Evolutionary conservation across 2,797 vertebrate species (phyloP).

Genomic region (Pyrocephalus nanus): DNA sequence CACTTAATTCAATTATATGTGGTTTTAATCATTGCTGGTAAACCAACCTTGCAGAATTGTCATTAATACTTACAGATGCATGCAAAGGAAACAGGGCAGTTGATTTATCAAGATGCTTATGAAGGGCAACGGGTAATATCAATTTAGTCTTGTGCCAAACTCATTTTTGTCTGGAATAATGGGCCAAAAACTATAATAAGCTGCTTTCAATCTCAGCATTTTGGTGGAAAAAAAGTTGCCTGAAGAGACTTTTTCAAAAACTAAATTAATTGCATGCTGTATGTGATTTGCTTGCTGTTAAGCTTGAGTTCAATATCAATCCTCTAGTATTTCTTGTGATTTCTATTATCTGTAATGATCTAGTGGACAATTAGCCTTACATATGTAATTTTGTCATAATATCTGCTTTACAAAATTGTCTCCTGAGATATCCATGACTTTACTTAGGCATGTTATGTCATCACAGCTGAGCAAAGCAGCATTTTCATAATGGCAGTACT

Average conservation of each 20-base stretch:
- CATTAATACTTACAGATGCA: not conserved
- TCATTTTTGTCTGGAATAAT: not conserved
- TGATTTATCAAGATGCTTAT: not conserved
- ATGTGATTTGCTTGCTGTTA: not conserved
- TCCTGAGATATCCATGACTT: not conserved
- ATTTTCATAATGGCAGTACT: not conserved
- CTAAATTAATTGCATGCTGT: not conserved
- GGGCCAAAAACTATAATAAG: not conserved
- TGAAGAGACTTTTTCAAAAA: not conserved
- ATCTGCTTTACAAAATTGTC: not conserved
- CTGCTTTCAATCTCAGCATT: not conserved
- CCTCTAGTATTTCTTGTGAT: conserved; percentile 6
- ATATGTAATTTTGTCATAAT: not conserved
- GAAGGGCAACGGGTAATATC: not conserved
- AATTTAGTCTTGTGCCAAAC: not conserved
- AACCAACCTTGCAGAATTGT: not conserved
- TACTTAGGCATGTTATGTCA: not conserved
- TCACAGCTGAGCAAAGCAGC: not conserved
- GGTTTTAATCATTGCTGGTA: conserved; percentile 1
- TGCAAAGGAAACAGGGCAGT: not conserved
- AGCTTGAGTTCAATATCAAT: conserved; percentile 24
- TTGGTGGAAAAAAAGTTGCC: not conserved
- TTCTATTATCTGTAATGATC: not conserved
- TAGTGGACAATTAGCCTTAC: not conserved
- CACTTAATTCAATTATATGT: not conserved